Evolutionary conservation across 2,797 vertebrate genomes (phyloP).

Genomic region (Macropus fuliginosus): DNA sequence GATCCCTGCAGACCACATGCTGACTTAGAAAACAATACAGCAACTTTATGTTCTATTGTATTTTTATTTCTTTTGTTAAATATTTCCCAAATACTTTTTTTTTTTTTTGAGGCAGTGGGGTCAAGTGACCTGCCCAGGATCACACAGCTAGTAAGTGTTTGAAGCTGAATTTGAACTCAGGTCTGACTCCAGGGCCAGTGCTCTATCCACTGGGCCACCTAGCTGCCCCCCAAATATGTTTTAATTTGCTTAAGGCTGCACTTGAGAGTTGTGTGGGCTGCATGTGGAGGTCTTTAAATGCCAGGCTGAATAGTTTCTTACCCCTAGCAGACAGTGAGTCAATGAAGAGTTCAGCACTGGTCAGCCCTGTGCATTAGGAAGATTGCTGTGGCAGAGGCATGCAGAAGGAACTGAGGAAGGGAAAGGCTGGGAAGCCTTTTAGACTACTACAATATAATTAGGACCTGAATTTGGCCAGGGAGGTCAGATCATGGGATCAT

Average conservation of each 20-base stretch:
- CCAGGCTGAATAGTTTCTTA: no score
- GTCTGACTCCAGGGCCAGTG: no score
- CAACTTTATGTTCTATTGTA: not conserved
- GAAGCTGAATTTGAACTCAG: no score
- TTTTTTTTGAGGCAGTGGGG: not conserved
- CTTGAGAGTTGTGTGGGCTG: not conserved
- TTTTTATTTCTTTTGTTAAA: not conserved
- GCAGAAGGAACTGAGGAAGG: not conserved
- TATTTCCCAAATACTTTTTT: not conserved
- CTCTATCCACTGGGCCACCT: not conserved
- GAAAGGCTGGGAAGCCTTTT: not conserved
- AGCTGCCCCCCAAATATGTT: not conserved
- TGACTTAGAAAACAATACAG: not conserved
- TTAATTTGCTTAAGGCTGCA: not conserved
- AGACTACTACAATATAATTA: not conserved
- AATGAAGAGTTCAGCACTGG: not conserved
- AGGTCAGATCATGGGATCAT: not conserved
- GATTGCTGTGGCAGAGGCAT: not conserved
- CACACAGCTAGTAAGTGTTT: no score
- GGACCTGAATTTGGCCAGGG: not conserved
- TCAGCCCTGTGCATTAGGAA: no score
- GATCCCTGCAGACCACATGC: not conserved
- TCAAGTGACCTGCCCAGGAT: not conserved
- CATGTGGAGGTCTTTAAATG: no score
- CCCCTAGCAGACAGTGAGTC: no score